Base-by-base conservation (phyloP, 2,797 vertebrate genomes). In the Clarias platycephalus region DNA sequence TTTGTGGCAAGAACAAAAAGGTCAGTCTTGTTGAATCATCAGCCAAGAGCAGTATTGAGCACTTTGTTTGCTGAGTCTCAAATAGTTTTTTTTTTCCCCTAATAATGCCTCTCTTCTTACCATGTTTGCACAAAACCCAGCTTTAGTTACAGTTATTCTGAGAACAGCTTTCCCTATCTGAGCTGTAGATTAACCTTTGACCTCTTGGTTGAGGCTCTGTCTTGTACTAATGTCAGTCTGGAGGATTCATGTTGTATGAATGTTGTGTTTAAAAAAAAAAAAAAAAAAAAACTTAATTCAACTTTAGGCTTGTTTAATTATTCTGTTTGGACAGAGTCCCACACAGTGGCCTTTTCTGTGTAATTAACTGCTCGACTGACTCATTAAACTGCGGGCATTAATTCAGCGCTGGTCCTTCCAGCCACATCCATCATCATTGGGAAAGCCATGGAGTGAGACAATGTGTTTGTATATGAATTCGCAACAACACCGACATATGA, bases 381-480 rank as follows among this genome's bases (percentile, higher is more conserved):
- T 91, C 88, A 90, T 92, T 92, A 90, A 87, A 85, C 88, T 88
- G 86, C 87, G 87, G 82, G 89, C 90, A 90, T 92, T 91, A 90
- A 91, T 92, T 91, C 88, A 88, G 87, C 85, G 84, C 90, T 89
- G 86, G 82, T 87, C 89, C 40, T 67, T 87, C 68, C 75, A 63
- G 87, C 83, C 86, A 90, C 91, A 93, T 93, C 92, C 79, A 92
- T 93, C 91, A 90, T 91, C 85, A 90, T 92, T 90, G 90, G 87
- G 90, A 64, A 88, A 91, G 89, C 87, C 37, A 85, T 58, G 58
- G 86, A 85, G 87, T 88, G 90, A 88, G 91, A 91, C 88, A 80
- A 87, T 89, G 90, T 86, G 80, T 82, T 5, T 40, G 88, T 53
- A 80, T 83, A 80, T 86, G 86, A 89, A 92, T 83, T 86, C 87